Percentiles rank a stretch among this genome's conserved stretches.
These are phyloP conservation scores for Montipora capricornis DNA, from an alignment of 64 coral and sea anemone species.

Conservation along the genomic window DNA sequence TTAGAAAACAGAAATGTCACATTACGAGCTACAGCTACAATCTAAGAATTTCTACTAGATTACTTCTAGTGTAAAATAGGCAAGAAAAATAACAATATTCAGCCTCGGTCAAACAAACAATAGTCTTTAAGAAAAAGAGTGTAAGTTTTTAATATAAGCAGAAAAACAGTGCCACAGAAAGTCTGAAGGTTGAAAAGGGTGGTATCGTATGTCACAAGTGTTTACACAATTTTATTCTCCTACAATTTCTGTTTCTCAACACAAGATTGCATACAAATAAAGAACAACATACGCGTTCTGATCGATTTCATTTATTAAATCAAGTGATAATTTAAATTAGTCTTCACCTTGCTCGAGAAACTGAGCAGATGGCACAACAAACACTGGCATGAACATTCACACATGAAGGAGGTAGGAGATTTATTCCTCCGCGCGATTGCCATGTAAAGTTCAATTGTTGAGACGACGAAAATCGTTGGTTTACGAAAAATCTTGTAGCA, in stretches of 20 bases:
- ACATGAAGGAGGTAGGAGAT: conserved; percentile 5
- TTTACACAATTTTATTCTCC: conserved; percentile 6
- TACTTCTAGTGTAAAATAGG: no score
- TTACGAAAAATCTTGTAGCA: neutral
- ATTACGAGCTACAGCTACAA: no score
- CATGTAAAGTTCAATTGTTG: neutral
- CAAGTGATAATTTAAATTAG: conserved; percentile 19
- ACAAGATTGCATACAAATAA: conserved; percentile 34
- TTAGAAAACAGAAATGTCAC: no score
- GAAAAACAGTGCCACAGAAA: neutral
- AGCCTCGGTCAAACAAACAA: no score
- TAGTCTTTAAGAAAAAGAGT: no score
- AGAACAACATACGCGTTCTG: conserved; percentile 4
- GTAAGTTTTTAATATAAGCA: no score
- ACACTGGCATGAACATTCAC: conserved; percentile 12
- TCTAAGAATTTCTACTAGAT: no score
- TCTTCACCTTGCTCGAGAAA: conserved; percentile 28
- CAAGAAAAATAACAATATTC: no score
- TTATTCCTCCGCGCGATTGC: neutral
- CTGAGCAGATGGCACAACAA: conserved; percentile 29
- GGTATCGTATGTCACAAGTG: neutral
- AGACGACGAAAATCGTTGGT: neutral
- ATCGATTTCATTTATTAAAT: conserved; percentile 14
- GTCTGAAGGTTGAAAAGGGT: neutral
- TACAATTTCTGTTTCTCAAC: neutral